These are phyloP conservation scores for Anseranas semipalmata DNA, from an alignment of 2,113 vertebrate genomes.

Conservation along the genomic window DNA sequence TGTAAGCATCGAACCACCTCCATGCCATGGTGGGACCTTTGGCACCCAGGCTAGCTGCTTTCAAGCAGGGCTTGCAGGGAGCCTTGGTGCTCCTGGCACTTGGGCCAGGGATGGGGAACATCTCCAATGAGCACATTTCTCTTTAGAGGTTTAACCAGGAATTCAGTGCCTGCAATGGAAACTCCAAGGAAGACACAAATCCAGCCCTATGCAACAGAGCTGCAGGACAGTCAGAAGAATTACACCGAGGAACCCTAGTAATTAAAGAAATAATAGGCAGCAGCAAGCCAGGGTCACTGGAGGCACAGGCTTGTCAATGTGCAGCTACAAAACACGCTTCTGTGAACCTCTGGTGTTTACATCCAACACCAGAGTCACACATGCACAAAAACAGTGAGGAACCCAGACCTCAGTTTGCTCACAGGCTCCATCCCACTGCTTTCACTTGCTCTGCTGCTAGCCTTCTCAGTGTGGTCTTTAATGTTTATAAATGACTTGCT, in stretches of 20 bases:
- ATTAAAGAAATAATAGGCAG: not conserved
- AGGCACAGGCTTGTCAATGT: not conserved
- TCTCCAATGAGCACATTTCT: not conserved
- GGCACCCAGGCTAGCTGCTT: not conserved
- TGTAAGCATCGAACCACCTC: not conserved
- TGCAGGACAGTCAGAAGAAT: not conserved
- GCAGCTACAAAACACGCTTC: not conserved
- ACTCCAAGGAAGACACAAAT: not conserved
- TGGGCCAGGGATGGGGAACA: not conserved
- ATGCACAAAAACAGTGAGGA: not conserved
- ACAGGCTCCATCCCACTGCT: not conserved
- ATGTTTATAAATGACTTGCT: not conserved
- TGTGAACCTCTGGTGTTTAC: not conserved
- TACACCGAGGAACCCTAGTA: not conserved
- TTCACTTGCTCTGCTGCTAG: not conserved
- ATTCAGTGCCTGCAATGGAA: not conserved
- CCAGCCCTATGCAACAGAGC: not conserved
- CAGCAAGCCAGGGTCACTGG: not conserved
- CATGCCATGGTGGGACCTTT: not conserved
- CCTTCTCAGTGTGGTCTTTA: not conserved
- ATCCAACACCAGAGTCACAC: accelerated
- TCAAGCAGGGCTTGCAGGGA: not conserved
- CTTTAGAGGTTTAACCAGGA: not conserved
- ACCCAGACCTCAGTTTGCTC: not conserved
- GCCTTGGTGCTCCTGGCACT: too few species aligned